These are phyloP conservation scores for Saturnia pavonia DNA, from an alignment of 2,888 invertebrate species.

Conservation along the genomic window DNA sequence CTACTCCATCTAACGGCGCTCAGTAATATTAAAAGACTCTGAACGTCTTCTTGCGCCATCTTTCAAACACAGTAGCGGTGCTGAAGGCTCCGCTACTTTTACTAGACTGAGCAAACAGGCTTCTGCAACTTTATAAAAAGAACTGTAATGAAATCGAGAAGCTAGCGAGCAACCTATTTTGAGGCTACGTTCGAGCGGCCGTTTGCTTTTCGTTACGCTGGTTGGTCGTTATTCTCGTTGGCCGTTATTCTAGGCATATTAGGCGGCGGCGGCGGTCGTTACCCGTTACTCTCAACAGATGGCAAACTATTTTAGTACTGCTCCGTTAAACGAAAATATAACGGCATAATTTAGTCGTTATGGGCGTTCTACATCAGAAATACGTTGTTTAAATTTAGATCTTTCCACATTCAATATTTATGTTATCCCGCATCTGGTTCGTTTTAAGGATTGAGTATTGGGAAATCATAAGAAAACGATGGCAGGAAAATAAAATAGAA, in stretches of 20 bases:
- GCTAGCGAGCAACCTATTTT: conserved; percentile 47
- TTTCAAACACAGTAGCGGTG: conserved; percentile 44
- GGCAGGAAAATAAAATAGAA: neutral
- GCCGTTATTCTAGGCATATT: conserved; percentile 52
- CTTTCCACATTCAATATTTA: conserved; percentile 3
- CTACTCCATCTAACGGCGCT: conserved; percentile 61
- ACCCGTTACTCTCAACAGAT: conserved; percentile 47
- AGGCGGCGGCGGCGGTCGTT: conserved; percentile 37
- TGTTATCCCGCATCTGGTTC: conserved; percentile 2
- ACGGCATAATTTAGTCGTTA: conserved; percentile 25
- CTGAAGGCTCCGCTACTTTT: conserved; percentile 61
- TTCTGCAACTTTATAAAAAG: conserved; percentile 52
- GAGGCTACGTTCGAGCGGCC: conserved; percentile 46
- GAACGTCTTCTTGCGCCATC: conserved; percentile 56
- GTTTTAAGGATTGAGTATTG: neutral
- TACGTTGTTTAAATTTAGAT: conserved; percentile 13
- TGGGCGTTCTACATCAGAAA: conserved; percentile 13
- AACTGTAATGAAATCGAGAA: conserved; percentile 50
- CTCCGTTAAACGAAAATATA: conserved; percentile 30
- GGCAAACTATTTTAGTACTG: conserved; percentile 47
- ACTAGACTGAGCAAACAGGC: conserved; percentile 61
- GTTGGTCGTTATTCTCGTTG: conserved; percentile 67
- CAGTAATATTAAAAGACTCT: conserved; percentile 40
- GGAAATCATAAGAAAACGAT: neutral
- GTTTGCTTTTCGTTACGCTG: conserved; percentile 50